phyloP scores from a whole-genome alignment of 2,113 vertebrate species.

The Prunella himalayana region DNA sequence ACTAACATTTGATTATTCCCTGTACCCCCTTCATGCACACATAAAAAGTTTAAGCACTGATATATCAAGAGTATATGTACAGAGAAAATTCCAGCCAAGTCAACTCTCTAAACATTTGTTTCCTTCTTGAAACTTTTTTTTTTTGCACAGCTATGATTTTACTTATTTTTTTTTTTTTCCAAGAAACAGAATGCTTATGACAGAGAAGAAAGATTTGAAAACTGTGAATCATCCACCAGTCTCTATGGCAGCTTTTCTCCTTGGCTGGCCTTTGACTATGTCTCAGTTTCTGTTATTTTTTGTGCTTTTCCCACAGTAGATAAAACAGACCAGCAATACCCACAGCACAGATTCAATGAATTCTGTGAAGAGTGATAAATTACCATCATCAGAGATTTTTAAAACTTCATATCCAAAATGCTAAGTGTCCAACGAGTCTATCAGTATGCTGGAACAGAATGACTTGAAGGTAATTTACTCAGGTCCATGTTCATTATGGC shows the following conservation, averaged over 20 bases:
- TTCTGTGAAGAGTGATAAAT: background rate
- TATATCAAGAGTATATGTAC: background rate
- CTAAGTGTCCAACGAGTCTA: background rate
- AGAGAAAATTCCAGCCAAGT: background rate
- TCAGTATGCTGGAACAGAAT: background rate
- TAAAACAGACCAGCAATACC: background rate
- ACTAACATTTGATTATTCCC: background rate
- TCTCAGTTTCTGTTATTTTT: background rate
- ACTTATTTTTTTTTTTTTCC: background rate
- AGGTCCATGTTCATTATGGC: background rate
- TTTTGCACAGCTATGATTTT: background rate
- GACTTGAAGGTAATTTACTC: background rate
- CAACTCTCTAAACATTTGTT: background rate
- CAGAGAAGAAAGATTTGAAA: background rate
- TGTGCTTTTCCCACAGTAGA: background rate
- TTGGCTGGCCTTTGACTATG: background rate
- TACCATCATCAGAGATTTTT: background rate
- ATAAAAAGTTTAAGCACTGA: background rate
- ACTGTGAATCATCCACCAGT: slow-evolving; percentile 1
- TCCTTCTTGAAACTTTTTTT: background rate
- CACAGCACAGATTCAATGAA: background rate
- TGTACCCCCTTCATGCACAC: background rate
- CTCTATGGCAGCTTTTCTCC: background rate
- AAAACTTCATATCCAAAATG: background rate
- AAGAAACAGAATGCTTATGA: slow-evolving; percentile 23